Base-by-base conservation (phyloP, 1,140 invertebrate species). In the Ruditapes philippinarum region DNA sequence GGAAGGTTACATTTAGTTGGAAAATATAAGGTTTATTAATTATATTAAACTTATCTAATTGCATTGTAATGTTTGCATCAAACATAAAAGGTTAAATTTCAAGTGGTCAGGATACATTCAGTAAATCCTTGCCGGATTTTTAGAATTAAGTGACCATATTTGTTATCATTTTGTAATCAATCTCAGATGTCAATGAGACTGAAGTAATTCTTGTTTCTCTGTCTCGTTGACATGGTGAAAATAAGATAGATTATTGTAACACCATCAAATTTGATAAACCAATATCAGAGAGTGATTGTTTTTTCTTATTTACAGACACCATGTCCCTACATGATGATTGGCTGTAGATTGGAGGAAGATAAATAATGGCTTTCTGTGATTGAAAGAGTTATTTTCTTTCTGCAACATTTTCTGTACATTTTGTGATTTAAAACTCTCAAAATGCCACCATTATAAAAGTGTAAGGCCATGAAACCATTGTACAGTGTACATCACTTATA, bases 131-230 rank as follows among this genome's bases (percentile, higher is more conserved):
- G n/a, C n/a, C n/a, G n/a, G n/a, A n/a, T n/a, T n/a, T n/a, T n/a
- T n/a, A n/a, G n/a, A n/a, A 62, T 25, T 28, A 62, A 62, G 28
- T 62, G 57, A 62, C 57, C 25, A 28, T 62, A 25, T 28, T 28
- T 62, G 57, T 62, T n/a, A 62, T 62, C 57, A 62, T 25, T 62
- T 62, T 62, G 57, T 62, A 62, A 62, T 62, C 57, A 62, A 62
- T 62, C 57, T 62, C 57, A n/a, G 57, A n/a, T 62, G 57, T 62
- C 57, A 62, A 7, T 28, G n/a, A 7, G 25, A 28, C 57, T 62
- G 28, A n/a, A 62, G 57, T 62, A 9, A 62, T 62, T 62, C 57
- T 62, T 62, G 57, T 62, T 62, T 62, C 57, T 28, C 22, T 28
- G 57, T 62, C 57, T 25, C 28, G 57, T 62, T 62, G 57, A 62